Evolutionary conservation across 2,888 invertebrate genomes (phyloP).

Genomic region (Barypeithes pellucidus): DNA sequence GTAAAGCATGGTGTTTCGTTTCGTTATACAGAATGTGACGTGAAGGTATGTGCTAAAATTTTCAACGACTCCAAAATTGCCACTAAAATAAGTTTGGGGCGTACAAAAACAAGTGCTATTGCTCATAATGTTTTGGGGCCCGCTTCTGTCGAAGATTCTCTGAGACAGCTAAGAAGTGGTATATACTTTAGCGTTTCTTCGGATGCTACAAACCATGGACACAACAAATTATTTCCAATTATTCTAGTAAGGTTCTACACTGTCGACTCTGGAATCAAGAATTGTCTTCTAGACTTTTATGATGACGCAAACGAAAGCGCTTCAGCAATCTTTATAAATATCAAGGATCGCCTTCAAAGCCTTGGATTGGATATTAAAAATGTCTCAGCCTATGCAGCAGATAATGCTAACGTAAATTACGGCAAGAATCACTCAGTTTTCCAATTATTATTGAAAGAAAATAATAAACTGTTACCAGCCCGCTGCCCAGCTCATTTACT

Average conservation of each 20-base stretch:
- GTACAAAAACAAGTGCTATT: constrained; percentile 8
- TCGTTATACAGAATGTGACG: neutral
- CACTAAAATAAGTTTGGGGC: neutral
- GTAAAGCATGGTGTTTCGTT: neutral
- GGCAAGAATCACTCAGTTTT: constrained; percentile 2
- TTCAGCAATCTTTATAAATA: constrained; percentile 1
- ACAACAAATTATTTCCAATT: constrained; percentile 17
- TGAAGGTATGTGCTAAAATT: neutral
- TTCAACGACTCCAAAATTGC: constrained; percentile 6
- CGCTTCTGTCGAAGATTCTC: neutral
- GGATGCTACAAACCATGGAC: constrained; percentile 20
- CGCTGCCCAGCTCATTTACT: constrained; percentile 18
- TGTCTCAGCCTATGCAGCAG: neutral
- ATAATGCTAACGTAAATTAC: constrained; percentile 21
- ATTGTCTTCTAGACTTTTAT: constrained; percentile 24
- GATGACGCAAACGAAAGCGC: constrained; percentile 21
- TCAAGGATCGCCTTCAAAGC: neutral
- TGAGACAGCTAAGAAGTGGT: neutral
- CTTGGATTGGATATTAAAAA: neutral
- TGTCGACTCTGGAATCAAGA: neutral
- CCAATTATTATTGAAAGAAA: neutral
- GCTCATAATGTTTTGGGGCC: constrained; percentile 28
- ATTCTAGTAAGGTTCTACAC: constrained; percentile 10
- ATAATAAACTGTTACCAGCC: neutral
- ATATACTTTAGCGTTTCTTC: constrained; percentile 15